Conservation (phyloP, 2,113 vertebrate genomes). For the Dolichallabes microphthalmus region DNA sequence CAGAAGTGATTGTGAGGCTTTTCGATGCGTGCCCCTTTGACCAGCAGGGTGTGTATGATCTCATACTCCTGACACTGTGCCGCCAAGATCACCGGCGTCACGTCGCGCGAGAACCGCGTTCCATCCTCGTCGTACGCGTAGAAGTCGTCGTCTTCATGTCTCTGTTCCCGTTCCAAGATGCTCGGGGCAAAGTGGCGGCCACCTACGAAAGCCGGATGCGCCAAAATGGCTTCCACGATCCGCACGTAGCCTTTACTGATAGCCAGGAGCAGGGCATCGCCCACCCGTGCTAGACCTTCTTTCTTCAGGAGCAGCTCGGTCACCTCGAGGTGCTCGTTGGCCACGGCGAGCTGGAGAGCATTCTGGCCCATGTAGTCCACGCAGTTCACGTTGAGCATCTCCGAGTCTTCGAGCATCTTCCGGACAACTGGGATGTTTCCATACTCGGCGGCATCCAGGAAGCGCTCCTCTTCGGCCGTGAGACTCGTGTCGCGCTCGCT, state of each 20-base stretch:
- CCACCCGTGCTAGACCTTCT: conserved; percentile 83
- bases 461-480: conserved; percentile 78
- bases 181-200: conserved; percentile 78
- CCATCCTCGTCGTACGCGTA: conserved; percentile 88
- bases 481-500: conserved; percentile 78
- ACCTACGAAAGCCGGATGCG: conserved; percentile 82
- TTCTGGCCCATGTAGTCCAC: conserved; percentile 99
- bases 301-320: conserved; percentile 88
- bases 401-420: conserved; percentile 86
- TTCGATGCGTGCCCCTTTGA: conserved; percentile 83
- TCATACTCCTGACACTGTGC: conserved; percentile 58
- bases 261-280: conserved; percentile 84
- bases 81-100: conserved; percentile 56
- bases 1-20: conserved; percentile 87
- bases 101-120: conserved; percentile 66
- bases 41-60: conserved; percentile 77
- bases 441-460: conserved; percentile 76
- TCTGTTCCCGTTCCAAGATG: conserved; percentile 74
- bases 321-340: conserved; percentile 94
- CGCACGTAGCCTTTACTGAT: conserved; percentile 89
- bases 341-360: conserved; percentile 90
- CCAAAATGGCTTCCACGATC: conserved; percentile 86
- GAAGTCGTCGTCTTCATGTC: conserved; percentile 85
- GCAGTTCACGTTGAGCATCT: conserved; percentile 89
- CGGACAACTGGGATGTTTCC: conserved; percentile 88